A percentile compares a stretch with the other conserved stretches of the same genome.
Conservation (phyloP, 2,113 vertebrate species). For the Microcebus murinus region DNA sequence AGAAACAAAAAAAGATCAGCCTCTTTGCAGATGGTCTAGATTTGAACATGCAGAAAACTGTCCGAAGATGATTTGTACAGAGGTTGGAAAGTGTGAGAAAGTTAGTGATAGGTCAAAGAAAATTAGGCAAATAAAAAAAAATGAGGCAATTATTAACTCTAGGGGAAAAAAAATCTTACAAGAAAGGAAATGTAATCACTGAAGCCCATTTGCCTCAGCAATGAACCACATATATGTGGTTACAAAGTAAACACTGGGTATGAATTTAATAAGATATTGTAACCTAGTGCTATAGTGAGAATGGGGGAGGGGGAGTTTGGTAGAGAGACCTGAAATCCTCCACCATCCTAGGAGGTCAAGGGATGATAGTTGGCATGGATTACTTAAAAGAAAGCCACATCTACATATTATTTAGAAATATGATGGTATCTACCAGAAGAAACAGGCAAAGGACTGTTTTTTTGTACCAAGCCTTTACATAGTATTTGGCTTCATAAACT, state of each 20-base stretch:
- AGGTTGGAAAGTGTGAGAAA: slow-evolving; percentile 53
- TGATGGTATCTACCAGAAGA: slow-evolving; percentile 7
- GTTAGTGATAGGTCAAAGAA: slow-evolving; percentile 59
- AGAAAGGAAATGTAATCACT: slow-evolving; percentile 51
- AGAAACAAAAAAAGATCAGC: neutral
- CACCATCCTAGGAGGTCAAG: neutral
- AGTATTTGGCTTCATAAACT: slow-evolving; percentile 32
- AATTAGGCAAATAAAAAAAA: slow-evolving; percentile 64
- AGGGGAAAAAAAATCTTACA: neutral
- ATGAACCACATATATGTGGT: slow-evolving; percentile 32
- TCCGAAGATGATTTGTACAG: slow-evolving; percentile 17
- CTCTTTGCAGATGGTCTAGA: slow-evolving; percentile 29
- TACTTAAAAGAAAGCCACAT: slow-evolving; percentile 16
- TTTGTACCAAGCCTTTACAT: slow-evolving; percentile 25
- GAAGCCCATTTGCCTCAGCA: slow-evolving; percentile 48
- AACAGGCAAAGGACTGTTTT: neutral
- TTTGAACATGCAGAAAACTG: neutral
- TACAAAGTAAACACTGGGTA: slow-evolving; percentile 54
- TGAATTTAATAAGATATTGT: slow-evolving; percentile 45
- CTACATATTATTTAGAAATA: slow-evolving; percentile 28
- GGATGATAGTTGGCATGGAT: neutral
- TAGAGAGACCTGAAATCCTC: slow-evolving; percentile 33
- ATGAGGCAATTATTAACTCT: slow-evolving; percentile 53
- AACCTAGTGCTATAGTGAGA: neutral
- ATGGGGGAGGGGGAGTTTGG: neutral